These are phyloP conservation scores for Steatocranus sp. DNA, from an alignment of 2,797 vertebrate species.

Conservation along the genomic window DNA sequence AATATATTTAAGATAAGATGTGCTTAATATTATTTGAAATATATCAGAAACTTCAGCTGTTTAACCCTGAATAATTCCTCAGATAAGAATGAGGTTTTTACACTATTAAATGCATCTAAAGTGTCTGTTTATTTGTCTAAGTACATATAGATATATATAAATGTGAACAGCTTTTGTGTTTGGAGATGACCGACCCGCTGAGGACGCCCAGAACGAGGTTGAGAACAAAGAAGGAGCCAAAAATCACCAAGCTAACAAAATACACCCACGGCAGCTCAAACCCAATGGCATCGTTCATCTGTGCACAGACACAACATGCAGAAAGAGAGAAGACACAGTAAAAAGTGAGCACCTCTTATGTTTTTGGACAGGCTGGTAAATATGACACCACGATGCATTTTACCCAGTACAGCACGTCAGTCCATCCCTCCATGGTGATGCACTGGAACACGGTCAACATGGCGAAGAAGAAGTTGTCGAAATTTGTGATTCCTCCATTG, in stretches of 20 bases:
- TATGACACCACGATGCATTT: accelerated
- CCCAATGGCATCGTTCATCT: conserved; percentile 99
- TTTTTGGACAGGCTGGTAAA: neutral
- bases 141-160: neutral
- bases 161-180: neutral
- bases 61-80: neutral
- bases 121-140: neutral
- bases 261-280: conserved; percentile 98
- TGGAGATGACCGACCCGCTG: conserved; percentile 85
- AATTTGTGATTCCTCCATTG: conserved; percentile 97
- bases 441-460: conserved; percentile 99
- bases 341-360: too few relatives aligned
- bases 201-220: conserved; percentile 99
- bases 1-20: neutral
- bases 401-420: conserved; percentile 86
- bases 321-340: neutral
- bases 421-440: conserved; percentile 99
- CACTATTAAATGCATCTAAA: neutral
- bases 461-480: conserved; percentile 98
- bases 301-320: conserved; percentile 33
- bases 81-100: neutral
- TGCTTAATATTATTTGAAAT: neutral
- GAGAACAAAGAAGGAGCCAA: conserved; percentile 98
- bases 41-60: neutral
- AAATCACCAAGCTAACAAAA: conserved; percentile 98